phyloP scores from a whole-genome alignment of 92 coral and sea anemone genomes.

The Epizoanthus stellaris region DNA sequence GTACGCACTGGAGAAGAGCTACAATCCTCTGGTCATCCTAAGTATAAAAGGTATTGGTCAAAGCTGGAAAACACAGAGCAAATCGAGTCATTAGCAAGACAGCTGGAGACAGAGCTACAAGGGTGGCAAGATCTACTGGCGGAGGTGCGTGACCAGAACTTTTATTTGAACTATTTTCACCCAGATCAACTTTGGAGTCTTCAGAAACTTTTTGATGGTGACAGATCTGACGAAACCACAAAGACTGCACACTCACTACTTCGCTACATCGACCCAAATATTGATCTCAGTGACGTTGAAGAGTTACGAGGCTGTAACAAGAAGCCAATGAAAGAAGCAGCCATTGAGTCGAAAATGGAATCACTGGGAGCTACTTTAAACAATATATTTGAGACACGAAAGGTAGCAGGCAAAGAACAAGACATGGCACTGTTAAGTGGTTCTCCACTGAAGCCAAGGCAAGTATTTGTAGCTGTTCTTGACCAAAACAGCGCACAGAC shows the following conservation, averaged over 20 bases:
- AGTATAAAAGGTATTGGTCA: constrained; percentile 46
- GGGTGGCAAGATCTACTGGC: constrained; percentile 54
- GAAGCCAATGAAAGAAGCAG: constrained; percentile 3
- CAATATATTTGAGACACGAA: not conserved
- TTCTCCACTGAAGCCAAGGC: constrained; percentile 43
- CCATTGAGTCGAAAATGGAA: constrained; percentile 20
- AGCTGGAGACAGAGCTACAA: constrained; percentile 38
- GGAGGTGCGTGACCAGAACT: constrained; percentile 44
- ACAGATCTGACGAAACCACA: constrained; percentile 10
- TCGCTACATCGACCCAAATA: constrained; percentile 46
- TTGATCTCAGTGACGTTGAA: not conserved
- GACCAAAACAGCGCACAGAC: constrained; percentile 67
- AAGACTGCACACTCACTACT: constrained; percentile 27
- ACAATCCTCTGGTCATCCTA: constrained; percentile 67
- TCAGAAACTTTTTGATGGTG: constrained; percentile 54
- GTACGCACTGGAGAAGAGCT: constrained; percentile 50
- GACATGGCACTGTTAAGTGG: not conserved
- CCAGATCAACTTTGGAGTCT: constrained; percentile 78
- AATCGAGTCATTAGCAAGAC: constrained; percentile 35
- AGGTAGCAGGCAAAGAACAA: not conserved
- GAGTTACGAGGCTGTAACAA: not conserved
- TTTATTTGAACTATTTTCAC: constrained; percentile 69
- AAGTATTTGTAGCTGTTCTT: constrained; percentile 62
- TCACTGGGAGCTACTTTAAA: constrained; percentile 35
- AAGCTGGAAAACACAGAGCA: constrained; percentile 46